These are phyloP conservation scores for Fundulus diaphanus DNA, from an alignment of 2,797 vertebrate genomes.

Conservation along the genomic window DNA sequence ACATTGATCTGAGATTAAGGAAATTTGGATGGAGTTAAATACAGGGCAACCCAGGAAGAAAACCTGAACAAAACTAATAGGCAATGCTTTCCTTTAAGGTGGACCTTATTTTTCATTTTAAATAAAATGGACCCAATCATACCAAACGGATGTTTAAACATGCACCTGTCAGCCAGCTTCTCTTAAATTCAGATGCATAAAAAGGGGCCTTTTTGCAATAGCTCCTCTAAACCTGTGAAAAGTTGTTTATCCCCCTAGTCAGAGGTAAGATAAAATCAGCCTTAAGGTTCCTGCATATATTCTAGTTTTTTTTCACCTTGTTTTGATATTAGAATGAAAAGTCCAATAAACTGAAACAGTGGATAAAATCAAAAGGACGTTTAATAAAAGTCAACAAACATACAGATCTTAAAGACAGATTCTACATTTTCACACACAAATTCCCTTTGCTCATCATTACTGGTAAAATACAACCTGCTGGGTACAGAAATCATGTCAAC, in stretches of 20 bases:
- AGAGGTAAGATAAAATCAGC: not conserved
- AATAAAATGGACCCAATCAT: not conserved
- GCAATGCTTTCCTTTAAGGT: not conserved
- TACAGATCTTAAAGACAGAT: not conserved
- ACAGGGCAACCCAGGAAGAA: too few species aligned
- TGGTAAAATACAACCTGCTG: slow-evolving; percentile 27
- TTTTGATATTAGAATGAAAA: not conserved
- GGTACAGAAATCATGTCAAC: slow-evolving; percentile 5
- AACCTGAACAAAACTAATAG: not conserved
- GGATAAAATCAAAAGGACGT: not conserved
- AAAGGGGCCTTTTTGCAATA: not conserved
- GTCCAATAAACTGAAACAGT: not conserved
- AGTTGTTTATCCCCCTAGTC: not conserved
- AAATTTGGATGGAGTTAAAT: too few species aligned
- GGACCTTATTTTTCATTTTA: too few species aligned
- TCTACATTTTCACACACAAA: not conserved
- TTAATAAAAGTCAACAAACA: not conserved
- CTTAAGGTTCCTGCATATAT: not conserved
- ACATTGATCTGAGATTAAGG: too few species aligned
- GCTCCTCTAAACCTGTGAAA: not conserved
- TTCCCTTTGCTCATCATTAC: slow-evolving; percentile 59
- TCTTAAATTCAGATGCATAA: not conserved
- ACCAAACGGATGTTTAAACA: not conserved
- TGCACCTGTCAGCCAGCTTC: not conserved
- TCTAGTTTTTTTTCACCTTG: not conserved